These are phyloP conservation scores for Choreutis nemorana DNA, from an alignment of 2,888 invertebrate species.

Conservation along the genomic window DNA sequence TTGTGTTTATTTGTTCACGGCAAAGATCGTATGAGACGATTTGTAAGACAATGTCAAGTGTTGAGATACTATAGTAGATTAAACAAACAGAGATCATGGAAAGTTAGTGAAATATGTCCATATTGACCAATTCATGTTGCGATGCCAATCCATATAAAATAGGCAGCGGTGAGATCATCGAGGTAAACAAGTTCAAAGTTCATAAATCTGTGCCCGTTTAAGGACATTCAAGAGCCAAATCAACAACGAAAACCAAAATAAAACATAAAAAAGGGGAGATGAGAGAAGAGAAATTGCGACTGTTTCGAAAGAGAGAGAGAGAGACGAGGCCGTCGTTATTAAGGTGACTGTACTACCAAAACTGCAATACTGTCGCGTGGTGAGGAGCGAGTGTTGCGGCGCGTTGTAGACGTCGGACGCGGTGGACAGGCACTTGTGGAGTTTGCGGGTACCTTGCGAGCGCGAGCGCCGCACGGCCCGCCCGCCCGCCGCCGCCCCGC, in stretches of 20 bases:
- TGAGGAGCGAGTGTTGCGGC: conserved; percentile 74
- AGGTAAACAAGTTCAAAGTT: no score
- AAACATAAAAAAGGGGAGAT: conserved; percentile 4
- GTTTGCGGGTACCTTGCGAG: conserved; percentile 95
- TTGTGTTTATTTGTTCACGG: no score
- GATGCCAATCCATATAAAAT: no score
- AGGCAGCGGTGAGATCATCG: no score
- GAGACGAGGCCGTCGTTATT: conserved; percentile 26
- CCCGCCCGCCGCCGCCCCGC: conserved; percentile 22
- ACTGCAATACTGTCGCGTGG: conserved; percentile 93
- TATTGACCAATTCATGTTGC: no score
- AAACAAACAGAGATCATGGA: no score
- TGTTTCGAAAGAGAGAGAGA: conserved; percentile 47
- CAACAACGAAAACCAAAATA: conserved; percentile 4
- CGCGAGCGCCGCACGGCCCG: conserved; percentile 83
- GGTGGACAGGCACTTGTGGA: conserved; percentile 91
- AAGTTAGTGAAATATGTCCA: no score
- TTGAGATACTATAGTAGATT: no score
- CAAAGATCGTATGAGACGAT: no score
- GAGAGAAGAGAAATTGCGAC: conserved; percentile 55
- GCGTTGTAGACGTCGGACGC: conserved; percentile 81
- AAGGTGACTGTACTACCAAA: conserved; percentile 90
- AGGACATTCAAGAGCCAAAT: conserved; percentile 11
- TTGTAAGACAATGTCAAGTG: no score
- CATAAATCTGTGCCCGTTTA: no score